Evolutionary conservation across 2,888 invertebrate genomes (phyloP).

Genomic region (Dugesia japonica): DNA sequence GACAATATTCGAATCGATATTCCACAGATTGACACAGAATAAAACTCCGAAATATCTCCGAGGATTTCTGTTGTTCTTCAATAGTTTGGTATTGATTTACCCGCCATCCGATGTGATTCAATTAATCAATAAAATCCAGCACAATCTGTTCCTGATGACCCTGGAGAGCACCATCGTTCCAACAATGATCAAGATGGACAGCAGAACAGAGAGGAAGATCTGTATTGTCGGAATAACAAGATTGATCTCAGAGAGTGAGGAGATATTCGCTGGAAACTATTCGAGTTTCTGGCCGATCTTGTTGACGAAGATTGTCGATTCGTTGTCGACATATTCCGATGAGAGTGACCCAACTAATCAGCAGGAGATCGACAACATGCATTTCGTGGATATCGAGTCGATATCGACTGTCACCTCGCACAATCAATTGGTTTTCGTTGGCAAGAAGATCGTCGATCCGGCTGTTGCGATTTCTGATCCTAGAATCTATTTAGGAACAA

Average conservation of each 20-base stretch:
- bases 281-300: not conserved
- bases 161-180: conserved; percentile 69
- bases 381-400: not conserved
- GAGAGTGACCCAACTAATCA: not conserved
- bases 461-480: not conserved
- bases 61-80: conserved; percentile 44
- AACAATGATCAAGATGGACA: conserved; percentile 71
- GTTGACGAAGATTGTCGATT: not conserved
- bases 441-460: not conserved
- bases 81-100: conserved; percentile 25
- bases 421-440: not conserved
- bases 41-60: conserved; percentile 88
- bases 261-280: conserved; percentile 5
- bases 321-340: not conserved
- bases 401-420: not conserved
- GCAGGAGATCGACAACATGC: not conserved
- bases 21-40: conserved; percentile 73
- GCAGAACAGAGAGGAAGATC: conserved; percentile 68
- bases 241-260: conserved; percentile 63
- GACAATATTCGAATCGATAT: conserved; percentile 75
- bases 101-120: conserved; percentile 27
- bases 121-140: conserved; percentile 33
- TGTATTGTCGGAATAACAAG: conserved; percentile 74
- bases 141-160: conserved; percentile 84
- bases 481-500: not conserved